These are phyloP conservation scores for Sisyra nigra DNA, from an alignment of 2,888 invertebrate genomes.

Conservation along the genomic window DNA sequence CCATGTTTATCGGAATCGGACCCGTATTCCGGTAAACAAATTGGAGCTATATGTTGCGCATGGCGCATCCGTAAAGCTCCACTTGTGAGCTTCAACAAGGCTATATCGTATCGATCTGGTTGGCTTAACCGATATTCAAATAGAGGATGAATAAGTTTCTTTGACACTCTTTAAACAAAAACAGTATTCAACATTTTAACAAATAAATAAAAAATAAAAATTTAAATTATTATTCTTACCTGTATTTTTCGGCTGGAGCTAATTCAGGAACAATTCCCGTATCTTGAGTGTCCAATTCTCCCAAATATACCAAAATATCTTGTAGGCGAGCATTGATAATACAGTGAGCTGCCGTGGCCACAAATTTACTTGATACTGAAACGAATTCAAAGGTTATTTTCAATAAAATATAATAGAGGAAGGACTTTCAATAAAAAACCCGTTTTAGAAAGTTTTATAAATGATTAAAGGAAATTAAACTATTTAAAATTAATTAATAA, in stretches of 20 bases:
- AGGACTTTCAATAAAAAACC: neutral
- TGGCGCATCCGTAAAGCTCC: constrained; percentile 32
- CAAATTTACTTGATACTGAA: constrained; percentile 49
- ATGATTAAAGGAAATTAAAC: too few species aligned
- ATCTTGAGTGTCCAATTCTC: constrained; percentile 64
- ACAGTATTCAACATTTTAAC: too few species aligned
- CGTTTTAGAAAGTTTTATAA: neutral
- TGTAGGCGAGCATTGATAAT: constrained; percentile 56
- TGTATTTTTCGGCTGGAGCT: constrained; percentile 45
- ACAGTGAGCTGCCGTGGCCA: constrained; percentile 73
- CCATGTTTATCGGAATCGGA: constrained; percentile 17
- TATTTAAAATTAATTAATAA: too few species aligned
- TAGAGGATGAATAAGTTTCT: constrained; percentile 62
- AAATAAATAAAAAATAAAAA: too few species aligned
- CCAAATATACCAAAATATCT: constrained; percentile 63
- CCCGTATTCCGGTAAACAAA: constrained; percentile 45
- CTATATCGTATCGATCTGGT: constrained; percentile 68
- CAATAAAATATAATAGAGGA: neutral
- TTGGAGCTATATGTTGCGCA: constrained; percentile 50
- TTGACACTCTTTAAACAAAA: constrained; percentile 30
- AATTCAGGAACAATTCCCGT: constrained; percentile 43
- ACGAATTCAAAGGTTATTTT: too few species aligned
- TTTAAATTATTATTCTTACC: constrained; percentile 11
- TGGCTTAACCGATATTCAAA: constrained; percentile 70
- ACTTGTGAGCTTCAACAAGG: constrained; percentile 47